Percentiles rank a stretch among this genome's conserved stretches.
These are phyloP conservation scores for Phyllotis vaccarum DNA, from an alignment of 2,797 vertebrate genomes.

Conservation along the genomic window DNA sequence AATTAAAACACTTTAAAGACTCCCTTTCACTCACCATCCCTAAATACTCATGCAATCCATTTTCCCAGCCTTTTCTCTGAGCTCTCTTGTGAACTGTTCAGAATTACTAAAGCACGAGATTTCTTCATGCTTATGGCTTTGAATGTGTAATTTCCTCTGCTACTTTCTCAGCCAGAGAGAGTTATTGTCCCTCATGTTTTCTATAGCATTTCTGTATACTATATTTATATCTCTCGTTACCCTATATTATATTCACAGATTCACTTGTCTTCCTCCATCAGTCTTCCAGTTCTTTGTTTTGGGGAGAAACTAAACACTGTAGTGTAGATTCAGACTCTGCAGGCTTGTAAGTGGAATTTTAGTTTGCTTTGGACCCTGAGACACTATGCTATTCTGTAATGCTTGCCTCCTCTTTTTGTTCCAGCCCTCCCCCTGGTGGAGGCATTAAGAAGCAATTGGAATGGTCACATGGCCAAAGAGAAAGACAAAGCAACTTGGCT, in stretches of 20 bases:
- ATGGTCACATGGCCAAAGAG: slow-evolving; percentile 58
- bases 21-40: slow-evolving; percentile 47
- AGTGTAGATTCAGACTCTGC: slow-evolving; percentile 60
- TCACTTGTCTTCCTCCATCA: slow-evolving; percentile 29
- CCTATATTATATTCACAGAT: slow-evolving; percentile 9
- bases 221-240: not conserved
- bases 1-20: slow-evolving; percentile 53
- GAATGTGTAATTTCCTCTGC: slow-evolving; percentile 51
- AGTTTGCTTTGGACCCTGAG: slow-evolving; percentile 66
- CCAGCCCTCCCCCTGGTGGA: slow-evolving; percentile 68
- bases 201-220: slow-evolving; percentile 50
- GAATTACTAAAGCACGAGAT: slow-evolving; percentile 33
- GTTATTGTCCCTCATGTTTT: slow-evolving; percentile 57
- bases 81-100: slow-evolving; percentile 37
- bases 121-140: slow-evolving; percentile 49
- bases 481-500: slow-evolving; percentile 61
- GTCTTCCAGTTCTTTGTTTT: slow-evolving; percentile 1
- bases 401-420: slow-evolving; percentile 53
- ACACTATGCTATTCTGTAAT: not conserved
- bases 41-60: slow-evolving; percentile 6
- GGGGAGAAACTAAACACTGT: slow-evolving; percentile 56
- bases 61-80: slow-evolving; percentile 21
- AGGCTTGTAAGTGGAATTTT: slow-evolving; percentile 54
- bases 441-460: slow-evolving; percentile 60
- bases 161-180: slow-evolving; percentile 43